Base-by-base conservation (phyloP, 2,888 invertebrate species). In the Eupithecia subfuscata region DNA sequence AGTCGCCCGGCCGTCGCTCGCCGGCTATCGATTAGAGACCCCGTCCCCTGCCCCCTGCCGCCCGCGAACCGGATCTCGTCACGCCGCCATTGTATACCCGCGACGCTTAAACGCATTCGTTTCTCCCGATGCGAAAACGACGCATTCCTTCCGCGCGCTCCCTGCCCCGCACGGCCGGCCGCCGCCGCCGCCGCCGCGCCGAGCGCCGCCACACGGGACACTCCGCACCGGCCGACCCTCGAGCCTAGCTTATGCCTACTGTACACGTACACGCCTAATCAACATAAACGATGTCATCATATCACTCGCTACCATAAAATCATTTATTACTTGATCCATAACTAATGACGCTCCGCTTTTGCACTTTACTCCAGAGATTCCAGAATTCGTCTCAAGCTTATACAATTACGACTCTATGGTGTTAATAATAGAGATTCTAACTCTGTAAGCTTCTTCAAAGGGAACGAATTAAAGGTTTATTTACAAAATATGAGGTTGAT, bases 41-140 rank as follows among this genome's bases (percentile, higher is more conserved):
- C 90, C 91, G 88, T 85, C 88, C 90, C 88, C 88, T 86, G 88
- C 86, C 91, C 91, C 92, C 87, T 90, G 87, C 89, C 91, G 89
- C 92, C 93, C 93, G 93, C 93, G 94, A 94, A 94, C 94, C 94
- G 94, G 94, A 94, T 95, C 94, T 94, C 94, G 94, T 95, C 94
- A 94, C 94, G 94, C 94, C 94, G 94, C 94, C 94, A 94, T 94
- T 94, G 94, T 94, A 92, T 94, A 94, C 93, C 92, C 94, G 94
- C 94, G 94, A 94, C 93, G 94, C 94, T 94, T 94, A 94, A 94
- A 94, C 94, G 94, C 94, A 95, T 95, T 95, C 94, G 94, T 94
- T 95, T 95, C 94, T 95, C 94, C 94, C 94, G 94, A 94, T 95
- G 94, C 94, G 94, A 95, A 94, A 94, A 94, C 94, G 94, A 94